Base-by-base conservation (phyloP, 2,888 invertebrate genomes). In the Drosophila affinis region DNA sequence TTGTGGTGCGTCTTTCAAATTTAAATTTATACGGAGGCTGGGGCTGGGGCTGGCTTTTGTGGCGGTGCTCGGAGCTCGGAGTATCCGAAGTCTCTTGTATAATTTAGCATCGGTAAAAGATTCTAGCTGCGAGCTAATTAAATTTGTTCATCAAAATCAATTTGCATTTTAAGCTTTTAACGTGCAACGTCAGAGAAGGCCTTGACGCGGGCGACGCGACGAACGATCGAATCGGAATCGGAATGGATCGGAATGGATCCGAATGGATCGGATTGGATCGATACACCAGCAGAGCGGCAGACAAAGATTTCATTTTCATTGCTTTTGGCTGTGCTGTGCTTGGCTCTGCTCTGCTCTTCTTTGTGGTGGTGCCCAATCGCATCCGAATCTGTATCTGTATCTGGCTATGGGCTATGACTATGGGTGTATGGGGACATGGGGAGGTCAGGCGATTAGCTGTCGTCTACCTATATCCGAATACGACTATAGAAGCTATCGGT, bases 51-150 rank as follows among this genome's bases (percentile, higher is more conserved):
- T 14, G 24, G 24, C 39, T n/a, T 39, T 39, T 39, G 39, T 39
- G 39, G 39, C 34, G 55, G 18, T 32, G 39, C 39, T 55, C 44
- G 29, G 12, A 29, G 48, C 34, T 39, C 39, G n/a, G n/a, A n/a
- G 24, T 14, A n/a, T 34, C 7, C 4, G 39, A 32, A 54, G 48
- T 9, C 18, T 67, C 55, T 72, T 82, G 80, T 80, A 82, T 82
- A 83, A 80, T 80, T 79, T 83, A 81, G 76, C 72, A 75, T 72
- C 75, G 49, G 60, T 64, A 70, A 70, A 76, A 76, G 74, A 79
- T 81, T 87, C 88, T 89, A 79, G 88, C 87, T 87, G 74, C 84
- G 87, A 89, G 87, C 87, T 89, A 89, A 89, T 88, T 88, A 88
- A 88, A 89, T 89, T 87, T 88, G 85, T 89, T 83, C 81, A 83